Conservation (phyloP, 2,113 vertebrate genomes). For the Tragelaphus strepsiceros region DNA sequence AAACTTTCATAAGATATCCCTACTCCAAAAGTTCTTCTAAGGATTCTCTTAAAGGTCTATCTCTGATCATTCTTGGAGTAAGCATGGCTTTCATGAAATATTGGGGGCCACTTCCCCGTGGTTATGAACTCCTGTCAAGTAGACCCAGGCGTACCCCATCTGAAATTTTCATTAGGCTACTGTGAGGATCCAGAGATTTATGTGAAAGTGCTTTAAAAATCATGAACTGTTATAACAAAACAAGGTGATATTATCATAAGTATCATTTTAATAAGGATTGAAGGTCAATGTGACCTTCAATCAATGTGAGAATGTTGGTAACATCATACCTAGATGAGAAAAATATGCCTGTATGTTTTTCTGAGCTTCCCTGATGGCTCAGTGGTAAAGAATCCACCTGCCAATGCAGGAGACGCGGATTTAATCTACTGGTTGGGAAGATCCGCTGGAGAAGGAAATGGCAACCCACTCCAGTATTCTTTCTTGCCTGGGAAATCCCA, state of each 20-base stretch:
- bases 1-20: neutral
- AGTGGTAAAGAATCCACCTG: neutral
- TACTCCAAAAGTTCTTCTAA: neutral
- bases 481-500: neutral
- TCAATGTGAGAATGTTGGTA: neutral
- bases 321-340: neutral
- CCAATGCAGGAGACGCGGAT: fast-evolving
- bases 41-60: neutral
- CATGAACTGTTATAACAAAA: neutral
- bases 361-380: neutral
- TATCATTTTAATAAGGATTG: neutral
- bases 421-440: neutral
- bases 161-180: neutral
- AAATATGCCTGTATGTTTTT: neutral
- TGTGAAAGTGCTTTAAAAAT: neutral
- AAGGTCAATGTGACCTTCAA: neutral
- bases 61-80: neutral
- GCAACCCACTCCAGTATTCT: neutral
- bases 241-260: neutral
- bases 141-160: neutral
- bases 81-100: neutral
- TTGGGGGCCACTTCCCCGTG: neutral
- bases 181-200: neutral
- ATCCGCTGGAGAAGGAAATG: neutral
- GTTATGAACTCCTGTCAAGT: neutral